phyloP scores from a whole-genome alignment of 92 coral and sea anemone species.

The Parazoanthus swiftii region DNA sequence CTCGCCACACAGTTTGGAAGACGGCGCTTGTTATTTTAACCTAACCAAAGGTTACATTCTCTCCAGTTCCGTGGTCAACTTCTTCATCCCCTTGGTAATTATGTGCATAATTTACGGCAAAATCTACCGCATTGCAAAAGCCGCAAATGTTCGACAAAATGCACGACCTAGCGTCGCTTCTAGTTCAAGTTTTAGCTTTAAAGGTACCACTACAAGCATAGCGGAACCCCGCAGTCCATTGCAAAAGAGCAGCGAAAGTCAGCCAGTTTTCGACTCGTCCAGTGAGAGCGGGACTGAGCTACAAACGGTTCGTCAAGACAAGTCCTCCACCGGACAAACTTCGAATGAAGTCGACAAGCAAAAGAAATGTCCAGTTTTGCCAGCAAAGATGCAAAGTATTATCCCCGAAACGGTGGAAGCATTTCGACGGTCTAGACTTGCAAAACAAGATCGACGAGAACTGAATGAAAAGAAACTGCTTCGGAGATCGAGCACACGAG shows the following conservation, averaged over 20 bases:
- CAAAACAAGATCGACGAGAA: neutral
- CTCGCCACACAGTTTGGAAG: neutral
- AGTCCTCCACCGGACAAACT: neutral
- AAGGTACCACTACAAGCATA: constrained; percentile 10
- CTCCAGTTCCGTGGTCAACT: constrained; percentile 32
- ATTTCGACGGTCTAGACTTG: constrained; percentile 2
- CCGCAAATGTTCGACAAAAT: constrained; percentile 25
- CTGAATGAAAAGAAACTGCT: constrained; percentile 1
- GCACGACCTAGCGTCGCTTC: constrained; percentile 23
- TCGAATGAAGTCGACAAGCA: neutral
- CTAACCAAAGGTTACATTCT: constrained; percentile 17
- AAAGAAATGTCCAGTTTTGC: constrained; percentile 14
- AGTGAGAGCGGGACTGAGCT: constrained; percentile 23
- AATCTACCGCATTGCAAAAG: constrained; percentile 39
- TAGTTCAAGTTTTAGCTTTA: constrained; percentile 29
- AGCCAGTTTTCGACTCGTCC: neutral
- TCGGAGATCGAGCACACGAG: constrained; percentile 7
- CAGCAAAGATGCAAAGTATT: constrained; percentile 16
- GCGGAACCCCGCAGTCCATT: constrained; percentile 23
- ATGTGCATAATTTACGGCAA: constrained; percentile 41
- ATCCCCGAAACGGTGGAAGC: constrained; percentile 20
- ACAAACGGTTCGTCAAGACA: neutral
- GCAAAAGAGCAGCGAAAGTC: neutral
- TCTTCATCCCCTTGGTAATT: constrained; percentile 24
- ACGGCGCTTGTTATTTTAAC: constrained; percentile 27